Conservation (phyloP, 2,797 vertebrate species). For the Takifugu ocellatus region DNA sequence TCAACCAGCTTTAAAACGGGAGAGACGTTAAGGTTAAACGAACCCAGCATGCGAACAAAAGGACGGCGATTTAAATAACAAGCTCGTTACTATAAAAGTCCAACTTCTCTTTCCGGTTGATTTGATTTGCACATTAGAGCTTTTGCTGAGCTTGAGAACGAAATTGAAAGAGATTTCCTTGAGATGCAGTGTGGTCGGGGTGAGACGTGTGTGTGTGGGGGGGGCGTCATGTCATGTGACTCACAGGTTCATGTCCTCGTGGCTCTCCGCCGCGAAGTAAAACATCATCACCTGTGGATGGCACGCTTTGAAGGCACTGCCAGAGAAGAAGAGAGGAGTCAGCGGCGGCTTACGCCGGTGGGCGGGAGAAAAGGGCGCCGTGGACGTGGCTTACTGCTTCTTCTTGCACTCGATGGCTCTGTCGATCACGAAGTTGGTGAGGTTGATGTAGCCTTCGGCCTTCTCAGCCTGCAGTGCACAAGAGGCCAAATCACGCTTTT, state of each 20-base stretch:
- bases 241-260: slow-evolving; percentile 93
- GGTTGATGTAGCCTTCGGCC: slow-evolving; percentile 93
- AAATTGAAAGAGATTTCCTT: no score
- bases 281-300: slow-evolving; percentile 94
- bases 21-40: slow-evolving; percentile 7
- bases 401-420: slow-evolving; percentile 94
- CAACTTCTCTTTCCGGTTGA: no score
- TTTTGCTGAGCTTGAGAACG: no score
- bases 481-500: slow-evolving; percentile 9
- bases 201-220: no score
- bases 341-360: not conserved
- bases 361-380: no score
- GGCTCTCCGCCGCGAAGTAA: slow-evolving; percentile 94
- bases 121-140: no score
- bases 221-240: slow-evolving; percentile 43
- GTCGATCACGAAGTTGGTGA: slow-evolving; percentile 91
- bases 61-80: not conserved
- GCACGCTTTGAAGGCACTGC: slow-evolving; percentile 93
- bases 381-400: slow-evolving; percentile 86
- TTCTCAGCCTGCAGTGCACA: slow-evolving; percentile 85
- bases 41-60: not conserved
- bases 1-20: slow-evolving; percentile 84
- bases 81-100: no score
- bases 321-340: slow-evolving; percentile 1
- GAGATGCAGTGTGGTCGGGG: no score